Evolutionary conservation across 2,797 vertebrate species (phyloP).

Genomic region (Phrynocephalus guinanensis): DNA sequence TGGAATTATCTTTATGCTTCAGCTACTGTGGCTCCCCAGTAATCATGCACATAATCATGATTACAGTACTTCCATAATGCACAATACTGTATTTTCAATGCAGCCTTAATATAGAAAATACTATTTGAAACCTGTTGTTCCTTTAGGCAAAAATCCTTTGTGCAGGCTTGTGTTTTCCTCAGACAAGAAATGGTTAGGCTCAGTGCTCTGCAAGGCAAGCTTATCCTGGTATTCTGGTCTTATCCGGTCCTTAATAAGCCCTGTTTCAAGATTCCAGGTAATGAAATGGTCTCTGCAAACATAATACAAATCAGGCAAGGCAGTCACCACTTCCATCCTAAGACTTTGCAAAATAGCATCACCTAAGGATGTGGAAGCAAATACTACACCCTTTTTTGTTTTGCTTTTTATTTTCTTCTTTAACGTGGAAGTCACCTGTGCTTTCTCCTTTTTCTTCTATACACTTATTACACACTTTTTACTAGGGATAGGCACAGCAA

Average conservation of each 20-base stretch:
- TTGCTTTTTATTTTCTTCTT: too few relatives aligned
- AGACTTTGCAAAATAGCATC: conserved; percentile 44
- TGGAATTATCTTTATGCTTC: conserved; percentile 32
- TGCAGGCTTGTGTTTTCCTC: conserved; percentile 51
- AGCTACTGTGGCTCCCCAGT: conserved; percentile 17
- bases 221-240: conserved; percentile 71
- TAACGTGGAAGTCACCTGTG: too few relatives aligned
- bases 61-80: conserved; percentile 11
- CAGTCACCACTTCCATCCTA: conserved; percentile 66
- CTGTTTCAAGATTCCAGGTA: conserved; percentile 77
- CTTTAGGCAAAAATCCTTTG: conserved; percentile 40
- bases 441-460: too few relatives aligned
- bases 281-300: conserved; percentile 81
- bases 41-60: background rate
- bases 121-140: conserved; percentile 23
- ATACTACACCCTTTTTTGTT: background rate
- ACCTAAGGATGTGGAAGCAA: background rate
- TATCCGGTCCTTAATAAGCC: conserved; percentile 75
- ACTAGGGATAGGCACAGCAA: too few relatives aligned
- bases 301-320: conserved; percentile 51
- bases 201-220: conserved; percentile 54
- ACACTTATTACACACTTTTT: too few relatives aligned
- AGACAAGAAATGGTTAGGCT: conserved; percentile 31
- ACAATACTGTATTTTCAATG: background rate
- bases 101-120: conserved; percentile 33